Conservation (phyloP, 1,140 invertebrate species). For the Lasaia peninsularis region DNA sequence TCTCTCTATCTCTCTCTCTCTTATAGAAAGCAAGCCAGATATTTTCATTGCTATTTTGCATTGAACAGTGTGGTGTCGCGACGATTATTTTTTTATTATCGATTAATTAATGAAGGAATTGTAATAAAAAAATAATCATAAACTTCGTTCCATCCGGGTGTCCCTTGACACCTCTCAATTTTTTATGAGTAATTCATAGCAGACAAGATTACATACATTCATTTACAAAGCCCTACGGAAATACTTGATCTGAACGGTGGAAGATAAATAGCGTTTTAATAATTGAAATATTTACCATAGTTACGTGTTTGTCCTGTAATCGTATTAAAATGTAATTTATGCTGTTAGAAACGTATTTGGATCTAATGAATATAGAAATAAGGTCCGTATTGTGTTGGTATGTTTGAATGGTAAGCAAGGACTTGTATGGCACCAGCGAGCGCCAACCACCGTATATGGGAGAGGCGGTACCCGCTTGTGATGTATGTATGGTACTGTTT, state of each 20-base stretch:
- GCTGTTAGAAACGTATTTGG: neutral
- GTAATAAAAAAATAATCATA: too few relatives aligned
- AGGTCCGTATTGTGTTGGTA: constrained; percentile 5
- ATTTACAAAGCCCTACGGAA: neutral
- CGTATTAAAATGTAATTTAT: constrained; percentile 12
- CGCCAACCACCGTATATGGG: constrained; percentile 9
- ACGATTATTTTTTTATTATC: too few relatives aligned
- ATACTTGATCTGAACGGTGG: neutral
- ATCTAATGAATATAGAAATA: constrained; percentile 7
- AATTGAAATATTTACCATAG: constrained; percentile 3
- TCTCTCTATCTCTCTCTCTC: too few relatives aligned
- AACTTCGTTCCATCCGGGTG: too few relatives aligned
- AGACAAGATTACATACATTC: too few relatives aligned
- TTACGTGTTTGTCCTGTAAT: constrained; percentile 10
- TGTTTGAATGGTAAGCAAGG: constrained; percentile 6
- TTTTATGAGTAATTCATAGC: too few relatives aligned
- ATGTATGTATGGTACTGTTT: constrained; percentile 1
- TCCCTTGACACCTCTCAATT: too few relatives aligned
- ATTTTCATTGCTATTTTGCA: too few relatives aligned
- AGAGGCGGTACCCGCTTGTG: constrained; percentile 1
- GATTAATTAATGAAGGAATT: too few relatives aligned
- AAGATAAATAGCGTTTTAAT: neutral
- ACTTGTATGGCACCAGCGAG: constrained; percentile 15
- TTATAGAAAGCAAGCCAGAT: too few relatives aligned
- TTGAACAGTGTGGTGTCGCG: too few relatives aligned